Evolutionary conservation across 2,113 vertebrate species (phyloP).

Genomic region (Menura novaehollandiae): DNA sequence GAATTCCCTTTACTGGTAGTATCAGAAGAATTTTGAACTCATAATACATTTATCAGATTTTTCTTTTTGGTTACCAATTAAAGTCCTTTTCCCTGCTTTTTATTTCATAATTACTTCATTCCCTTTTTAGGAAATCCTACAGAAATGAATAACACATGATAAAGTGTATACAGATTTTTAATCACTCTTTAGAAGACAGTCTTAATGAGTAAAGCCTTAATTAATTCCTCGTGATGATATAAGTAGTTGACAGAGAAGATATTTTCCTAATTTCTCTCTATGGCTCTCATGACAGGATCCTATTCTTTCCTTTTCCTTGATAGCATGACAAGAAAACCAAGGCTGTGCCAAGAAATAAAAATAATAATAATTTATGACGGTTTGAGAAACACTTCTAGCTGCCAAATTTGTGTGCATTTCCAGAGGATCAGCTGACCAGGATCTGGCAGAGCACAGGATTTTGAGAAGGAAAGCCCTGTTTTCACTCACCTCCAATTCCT

Average conservation of each 20-base stretch:
- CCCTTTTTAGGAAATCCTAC: background rate
- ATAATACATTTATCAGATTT: background rate
- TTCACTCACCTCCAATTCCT: background rate
- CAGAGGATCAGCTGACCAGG: background rate
- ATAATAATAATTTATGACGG: background rate
- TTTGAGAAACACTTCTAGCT: background rate
- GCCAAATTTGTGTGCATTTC: background rate
- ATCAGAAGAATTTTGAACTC: background rate
- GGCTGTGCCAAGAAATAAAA: background rate
- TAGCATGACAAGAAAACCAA: background rate
- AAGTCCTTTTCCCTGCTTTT: background rate
- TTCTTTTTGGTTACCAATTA: background rate
- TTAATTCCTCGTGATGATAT: background rate
- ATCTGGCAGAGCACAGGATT: background rate
- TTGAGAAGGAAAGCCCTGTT: background rate
- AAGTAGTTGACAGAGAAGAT: constrained; percentile 1
- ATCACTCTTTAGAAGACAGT: background rate
- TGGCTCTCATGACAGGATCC: background rate
- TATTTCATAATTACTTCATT: background rate
- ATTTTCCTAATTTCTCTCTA: background rate
- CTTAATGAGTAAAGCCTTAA: constrained; percentile 15
- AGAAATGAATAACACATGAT: constrained; percentile 1
- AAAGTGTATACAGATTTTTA: background rate
- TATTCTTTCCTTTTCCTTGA: background rate
- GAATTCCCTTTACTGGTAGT: background rate